Base-by-base conservation (phyloP, 1,140 invertebrate species). In the Euura lappo region DNA sequence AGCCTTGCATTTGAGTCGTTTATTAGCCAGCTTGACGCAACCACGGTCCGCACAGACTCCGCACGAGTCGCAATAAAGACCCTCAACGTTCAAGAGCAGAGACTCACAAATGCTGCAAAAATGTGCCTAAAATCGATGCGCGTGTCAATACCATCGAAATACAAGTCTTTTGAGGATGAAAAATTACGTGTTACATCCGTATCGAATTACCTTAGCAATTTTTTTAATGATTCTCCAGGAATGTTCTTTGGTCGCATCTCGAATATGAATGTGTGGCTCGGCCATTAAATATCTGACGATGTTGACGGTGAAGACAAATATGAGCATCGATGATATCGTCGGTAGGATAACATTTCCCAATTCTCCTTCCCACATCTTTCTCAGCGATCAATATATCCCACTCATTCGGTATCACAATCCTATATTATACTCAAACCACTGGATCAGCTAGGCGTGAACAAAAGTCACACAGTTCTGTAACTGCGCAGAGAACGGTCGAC, bases 31-130 rank as follows among this genome's bases (percentile, higher is more conserved):
- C 78, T 92, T 92, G 73, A 95, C 90, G 84, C 95, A 96, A 45
- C 88, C 85, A 74, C 92, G 90, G 86, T 97, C 95, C 2, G 95
- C 93, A 88, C 94, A 96, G 6, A 97, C 89, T 2, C 93, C 95
- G 89, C 97, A 98, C 68, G 93, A 95, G 88, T 97, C 96, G 88
- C 97, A 98, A 78, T 93, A 93, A 28, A 93, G 90, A 2, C 95
- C 95, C 78, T 94, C 91, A n/a, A 91, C 85, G 75, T 92, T 90
- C 43, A 94, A 85, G 75, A 96, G 88, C 42, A 96, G 86, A 72
- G 90, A 88, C 81, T 94, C 92, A 85, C 95, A 97, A 65, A 96
- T 91, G 81, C 91, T 95, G 84, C 97, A 98, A 79, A 93, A 94
- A 81, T 91, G 93, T 69, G 92, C 88, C 90, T 95, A 82, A 82